Conservation (phyloP, 2,797 vertebrate genomes). For the Micropoecilia bifurca region DNA sequence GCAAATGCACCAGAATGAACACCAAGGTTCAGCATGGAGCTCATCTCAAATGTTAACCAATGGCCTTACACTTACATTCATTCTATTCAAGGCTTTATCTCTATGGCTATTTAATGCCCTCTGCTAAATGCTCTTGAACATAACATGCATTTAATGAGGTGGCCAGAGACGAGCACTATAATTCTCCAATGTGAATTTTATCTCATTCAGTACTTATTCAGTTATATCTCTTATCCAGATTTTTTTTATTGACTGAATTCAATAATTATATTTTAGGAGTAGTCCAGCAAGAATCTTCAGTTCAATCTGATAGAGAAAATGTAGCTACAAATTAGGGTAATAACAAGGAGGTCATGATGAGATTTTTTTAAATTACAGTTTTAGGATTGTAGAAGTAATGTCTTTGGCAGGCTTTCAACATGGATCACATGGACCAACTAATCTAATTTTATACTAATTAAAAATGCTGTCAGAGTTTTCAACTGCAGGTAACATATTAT, state of each 20-base stretch:
- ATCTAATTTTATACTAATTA: background rate
- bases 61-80: slow-evolving; percentile 52
- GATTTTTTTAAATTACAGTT: background rate
- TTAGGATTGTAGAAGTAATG: background rate
- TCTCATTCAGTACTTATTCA: slow-evolving; percentile 7
- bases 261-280: background rate
- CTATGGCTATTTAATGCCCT: slow-evolving; percentile 54
- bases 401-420: background rate
- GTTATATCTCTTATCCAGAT: slow-evolving; percentile 13
- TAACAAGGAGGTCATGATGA: background rate
- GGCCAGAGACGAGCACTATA: slow-evolving; percentile 24
- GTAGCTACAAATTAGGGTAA: background rate
- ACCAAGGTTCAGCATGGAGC: slow-evolving; percentile 55
- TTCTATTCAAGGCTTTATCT: slow-evolving; percentile 51
- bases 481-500: background rate
- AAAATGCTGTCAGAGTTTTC: background rate
- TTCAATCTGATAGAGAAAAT: background rate
- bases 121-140: slow-evolving; percentile 46
- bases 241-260: background rate
- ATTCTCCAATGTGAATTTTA: slow-evolving; percentile 20
- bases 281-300: background rate
- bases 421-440: background rate
- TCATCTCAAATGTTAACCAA: slow-evolving; percentile 71
- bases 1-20: slow-evolving; percentile 66
- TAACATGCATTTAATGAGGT: slow-evolving; percentile 39